A percentile compares a stretch with the other conserved stretches of the same genome.
Evolutionary conservation across 2,888 invertebrate species (phyloP).

Genomic region (Lepidocyrtinus sp.): DNA sequence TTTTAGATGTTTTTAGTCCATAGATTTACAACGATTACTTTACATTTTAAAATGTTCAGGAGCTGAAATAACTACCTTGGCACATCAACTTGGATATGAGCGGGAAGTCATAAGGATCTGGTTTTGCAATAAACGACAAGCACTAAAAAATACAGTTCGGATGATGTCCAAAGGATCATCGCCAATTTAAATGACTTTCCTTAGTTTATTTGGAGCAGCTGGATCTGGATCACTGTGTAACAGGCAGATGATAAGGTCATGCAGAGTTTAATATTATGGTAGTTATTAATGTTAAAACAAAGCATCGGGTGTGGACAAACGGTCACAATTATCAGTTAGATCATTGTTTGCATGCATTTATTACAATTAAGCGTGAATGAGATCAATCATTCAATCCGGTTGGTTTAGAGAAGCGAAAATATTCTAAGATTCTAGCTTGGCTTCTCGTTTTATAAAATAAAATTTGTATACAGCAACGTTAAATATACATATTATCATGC

Average conservation of each 20-base stretch:
- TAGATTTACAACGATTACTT: no score
- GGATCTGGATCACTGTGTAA: not conserved
- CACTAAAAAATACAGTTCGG: conserved; percentile 96
- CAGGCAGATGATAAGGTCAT: not conserved
- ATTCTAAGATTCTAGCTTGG: no score
- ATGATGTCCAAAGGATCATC: conserved; percentile 84
- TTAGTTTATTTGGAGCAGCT: no score
- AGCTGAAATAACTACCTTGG: conserved; percentile 95
- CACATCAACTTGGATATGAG: conserved; percentile 96
- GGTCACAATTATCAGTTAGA: not conserved
- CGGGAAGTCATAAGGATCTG: conserved; percentile 98
- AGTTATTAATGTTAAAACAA: not conserved
- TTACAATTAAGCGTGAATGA: no score
- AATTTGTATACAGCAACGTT: not conserved
- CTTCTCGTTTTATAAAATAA: no score
- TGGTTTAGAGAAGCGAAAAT: no score
- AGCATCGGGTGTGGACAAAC: not conserved
- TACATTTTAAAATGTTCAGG: conserved; percentile 79
- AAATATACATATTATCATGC: not conserved
- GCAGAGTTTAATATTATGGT: not conserved
- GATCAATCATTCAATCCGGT: no score
- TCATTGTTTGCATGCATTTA: not conserved
- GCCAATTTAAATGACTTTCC: conserved; percentile 58
- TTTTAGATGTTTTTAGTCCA: no score
- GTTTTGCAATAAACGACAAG: conserved; percentile 99